Percentiles rank a stretch among this genome's conserved stretches.
phyloP scores from a whole-genome alignment of 1,140 invertebrate genomes.

The Planococcus citri region DNA sequence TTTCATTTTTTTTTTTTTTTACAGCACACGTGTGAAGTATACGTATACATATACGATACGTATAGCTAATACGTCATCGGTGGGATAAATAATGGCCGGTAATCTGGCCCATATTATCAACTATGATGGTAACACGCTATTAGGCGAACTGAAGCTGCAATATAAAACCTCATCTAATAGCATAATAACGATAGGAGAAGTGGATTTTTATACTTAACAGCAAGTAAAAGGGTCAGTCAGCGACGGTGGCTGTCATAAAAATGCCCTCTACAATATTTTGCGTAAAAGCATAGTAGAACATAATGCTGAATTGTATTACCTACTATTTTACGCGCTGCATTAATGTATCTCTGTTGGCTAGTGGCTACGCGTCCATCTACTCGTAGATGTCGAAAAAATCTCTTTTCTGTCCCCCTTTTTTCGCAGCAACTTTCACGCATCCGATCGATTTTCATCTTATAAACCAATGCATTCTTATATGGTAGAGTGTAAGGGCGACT shows the following conservation, averaged over 20 bases:
- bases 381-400: too few species aligned
- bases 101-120: neutral
- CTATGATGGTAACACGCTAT: neutral
- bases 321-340: neutral
- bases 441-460: too few species aligned
- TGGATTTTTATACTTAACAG: conserved; percentile 1
- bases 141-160: neutral
- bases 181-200: neutral
- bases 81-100: neutral
- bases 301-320: neutral
- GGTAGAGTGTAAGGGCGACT: too few species aligned
- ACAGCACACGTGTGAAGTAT: too few species aligned
- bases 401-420: too few species aligned
- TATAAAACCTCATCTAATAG: neutral
- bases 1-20: too few species aligned
- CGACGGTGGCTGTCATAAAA: neutral
- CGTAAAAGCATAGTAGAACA: neutral
- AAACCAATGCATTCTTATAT: too few species aligned
- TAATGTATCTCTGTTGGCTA: too few species aligned
- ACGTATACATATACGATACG: too few species aligned
- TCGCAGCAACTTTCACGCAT: too few species aligned
- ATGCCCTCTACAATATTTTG: neutral
- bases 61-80: neutral
- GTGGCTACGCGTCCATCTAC: too few species aligned
- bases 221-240: conserved; percentile 5